Percentiles rank a stretch among this genome's conserved stretches.
These are phyloP conservation scores for Lacerta viridis DNA, from an alignment of 2,797 vertebrate species.

Conservation along the genomic window DNA sequence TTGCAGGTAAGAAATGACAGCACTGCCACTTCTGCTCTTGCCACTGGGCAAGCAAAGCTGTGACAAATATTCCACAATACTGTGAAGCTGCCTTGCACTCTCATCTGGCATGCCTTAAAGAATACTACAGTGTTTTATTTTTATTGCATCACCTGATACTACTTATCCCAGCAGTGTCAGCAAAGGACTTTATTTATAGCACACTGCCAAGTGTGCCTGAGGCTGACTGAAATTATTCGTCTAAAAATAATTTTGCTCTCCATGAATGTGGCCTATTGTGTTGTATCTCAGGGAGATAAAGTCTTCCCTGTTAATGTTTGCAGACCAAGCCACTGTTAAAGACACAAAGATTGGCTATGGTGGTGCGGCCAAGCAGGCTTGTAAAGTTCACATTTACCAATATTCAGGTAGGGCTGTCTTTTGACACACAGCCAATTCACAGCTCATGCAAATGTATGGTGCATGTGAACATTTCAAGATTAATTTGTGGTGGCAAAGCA, in stretches of 20 bases:
- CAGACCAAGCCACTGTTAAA: neutral
- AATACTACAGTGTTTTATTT: constrained; percentile 18
- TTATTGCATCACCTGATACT: neutral
- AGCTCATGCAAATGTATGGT: neutral
- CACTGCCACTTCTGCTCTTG: no score
- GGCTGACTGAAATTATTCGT: constrained; percentile 50
- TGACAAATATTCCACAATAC: no score
- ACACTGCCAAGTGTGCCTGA: constrained; percentile 37
- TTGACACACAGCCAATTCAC: neutral
- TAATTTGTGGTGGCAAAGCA: neutral
- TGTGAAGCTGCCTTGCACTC: neutral
- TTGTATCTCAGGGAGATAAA: no score
- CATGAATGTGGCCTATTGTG: no score
- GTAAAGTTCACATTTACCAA: neutral
- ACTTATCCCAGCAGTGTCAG: constrained; percentile 47
- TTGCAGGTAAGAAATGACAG: no score
- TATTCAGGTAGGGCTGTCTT: neutral
- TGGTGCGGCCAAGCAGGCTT: neutral
- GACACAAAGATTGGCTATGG: neutral
- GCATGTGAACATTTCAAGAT: neutral
- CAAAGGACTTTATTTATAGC: constrained; percentile 66
- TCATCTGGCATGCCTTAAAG: neutral
- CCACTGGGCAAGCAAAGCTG: no score
- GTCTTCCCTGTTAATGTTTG: no score
- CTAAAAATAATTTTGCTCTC: constrained; percentile 53